phyloP scores from a whole-genome alignment of 2,888 invertebrate genomes.

The Orgyia antiqua region DNA sequence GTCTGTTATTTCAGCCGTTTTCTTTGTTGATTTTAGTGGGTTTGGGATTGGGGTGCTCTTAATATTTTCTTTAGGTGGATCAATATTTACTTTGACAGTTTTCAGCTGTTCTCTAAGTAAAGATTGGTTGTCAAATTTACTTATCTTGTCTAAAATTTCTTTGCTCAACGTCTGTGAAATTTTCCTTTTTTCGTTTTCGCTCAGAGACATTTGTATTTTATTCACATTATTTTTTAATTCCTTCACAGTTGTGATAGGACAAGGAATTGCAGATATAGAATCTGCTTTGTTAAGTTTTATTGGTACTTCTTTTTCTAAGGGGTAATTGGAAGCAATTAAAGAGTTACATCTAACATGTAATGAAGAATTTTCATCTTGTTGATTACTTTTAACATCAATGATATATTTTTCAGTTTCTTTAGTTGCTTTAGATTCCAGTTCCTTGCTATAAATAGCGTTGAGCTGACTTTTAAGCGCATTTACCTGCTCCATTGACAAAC shows the following conservation, averaged over 20 bases:
- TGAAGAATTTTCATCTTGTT: slow-evolving; percentile 45
- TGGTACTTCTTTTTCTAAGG: slow-evolving; percentile 49
- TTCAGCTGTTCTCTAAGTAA: too few relatives aligned
- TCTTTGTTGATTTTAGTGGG: slow-evolving; percentile 3
- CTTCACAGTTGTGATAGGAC: slow-evolving; percentile 58
- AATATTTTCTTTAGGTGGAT: slow-evolving; percentile 75
- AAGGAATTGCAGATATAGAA: slow-evolving; percentile 76
- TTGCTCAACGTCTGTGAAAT: slow-evolving; percentile 85
- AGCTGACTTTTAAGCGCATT: slow-evolving; percentile 87
- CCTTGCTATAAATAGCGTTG: slow-evolving; percentile 87
- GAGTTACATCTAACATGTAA: slow-evolving; percentile 80
- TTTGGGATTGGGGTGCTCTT: slow-evolving; percentile 69
- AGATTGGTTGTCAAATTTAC: slow-evolving; percentile 51
- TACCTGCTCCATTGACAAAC: slow-evolving; percentile 90
- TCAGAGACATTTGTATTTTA: slow-evolving; percentile 70
- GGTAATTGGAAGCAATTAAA: slow-evolving; percentile 60
- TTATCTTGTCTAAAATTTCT: slow-evolving; percentile 83
- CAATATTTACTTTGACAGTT: too few relatives aligned
- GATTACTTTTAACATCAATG: slow-evolving; percentile 77
- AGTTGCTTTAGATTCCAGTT: slow-evolving; percentile 57
- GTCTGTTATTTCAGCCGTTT: neutral
- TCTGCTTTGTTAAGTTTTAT: slow-evolving; percentile 70
- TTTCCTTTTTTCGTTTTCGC: slow-evolving; percentile 85
- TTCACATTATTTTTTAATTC: slow-evolving; percentile 69
- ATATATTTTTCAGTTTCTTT: slow-evolving; percentile 73